These are phyloP conservation scores for Ellobius talpinus DNA, from an alignment of 2,113 vertebrate species.

Conservation along the genomic window DNA sequence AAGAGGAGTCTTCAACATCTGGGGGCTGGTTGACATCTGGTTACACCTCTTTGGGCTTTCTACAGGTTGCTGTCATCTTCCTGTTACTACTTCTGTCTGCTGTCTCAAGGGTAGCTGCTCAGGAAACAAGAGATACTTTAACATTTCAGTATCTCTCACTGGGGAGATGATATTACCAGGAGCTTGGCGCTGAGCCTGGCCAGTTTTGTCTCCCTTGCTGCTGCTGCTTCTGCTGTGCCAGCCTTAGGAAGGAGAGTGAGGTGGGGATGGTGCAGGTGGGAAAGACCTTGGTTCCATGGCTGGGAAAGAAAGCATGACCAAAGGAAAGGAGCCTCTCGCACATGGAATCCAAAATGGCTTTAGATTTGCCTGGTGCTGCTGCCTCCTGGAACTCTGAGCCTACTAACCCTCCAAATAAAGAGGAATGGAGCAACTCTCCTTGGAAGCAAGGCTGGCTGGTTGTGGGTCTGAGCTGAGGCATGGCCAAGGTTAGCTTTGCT, in stretches of 20 bases:
- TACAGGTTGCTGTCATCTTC: background rate
- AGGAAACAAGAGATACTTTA: background rate
- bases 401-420: background rate
- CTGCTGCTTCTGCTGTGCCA: background rate
- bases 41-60: background rate
- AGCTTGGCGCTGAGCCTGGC: background rate
- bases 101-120: background rate
- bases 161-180: background rate
- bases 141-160: background rate
- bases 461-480: no score
- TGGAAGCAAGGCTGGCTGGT: background rate
- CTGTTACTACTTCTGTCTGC: background rate
- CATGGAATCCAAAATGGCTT: background rate
- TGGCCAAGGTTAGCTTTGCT: background rate
- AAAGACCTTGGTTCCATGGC: background rate
- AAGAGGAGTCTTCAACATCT: background rate
- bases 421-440: background rate
- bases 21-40: background rate
- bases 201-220: background rate
- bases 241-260: background rate
- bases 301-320: background rate
- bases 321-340: background rate
- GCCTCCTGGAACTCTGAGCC: background rate
- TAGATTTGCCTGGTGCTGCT: background rate
- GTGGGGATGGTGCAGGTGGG: no score